phyloP scores from a whole-genome alignment of 2,113 vertebrate genomes.

The Hemichromis elongatus region DNA sequence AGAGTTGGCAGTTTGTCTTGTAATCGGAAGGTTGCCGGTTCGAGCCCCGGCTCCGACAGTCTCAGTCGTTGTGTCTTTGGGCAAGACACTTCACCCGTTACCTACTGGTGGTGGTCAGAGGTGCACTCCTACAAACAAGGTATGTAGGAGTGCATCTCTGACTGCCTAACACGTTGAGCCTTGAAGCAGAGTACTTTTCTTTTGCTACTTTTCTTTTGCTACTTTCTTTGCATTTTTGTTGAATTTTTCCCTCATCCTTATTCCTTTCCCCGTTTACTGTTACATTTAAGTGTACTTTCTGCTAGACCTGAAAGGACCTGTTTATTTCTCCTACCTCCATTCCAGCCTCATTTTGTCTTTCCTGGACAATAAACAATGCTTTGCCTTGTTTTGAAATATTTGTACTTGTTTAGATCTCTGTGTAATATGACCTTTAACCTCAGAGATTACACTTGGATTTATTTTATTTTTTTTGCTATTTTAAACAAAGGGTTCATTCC shows the following conservation, averaged over 20 bases:
- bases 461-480: slow-evolving; percentile 24
- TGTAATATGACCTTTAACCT: slow-evolving; percentile 40
- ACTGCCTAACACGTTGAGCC: neutral
- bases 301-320: neutral
- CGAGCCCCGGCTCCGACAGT: too few species aligned
- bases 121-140: neutral
- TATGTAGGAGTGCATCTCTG: neutral
- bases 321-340: neutral
- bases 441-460: slow-evolving; percentile 21
- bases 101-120: too few species aligned
- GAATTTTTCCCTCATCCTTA: neutral
- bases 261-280: neutral
- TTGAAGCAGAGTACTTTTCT: neutral
- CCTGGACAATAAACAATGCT: slow-evolving; percentile 23
- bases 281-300: neutral
- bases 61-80: too few species aligned
- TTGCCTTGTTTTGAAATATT: slow-evolving; percentile 54
- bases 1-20: too few species aligned
- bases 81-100: too few species aligned
- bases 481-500: neutral
- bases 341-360: neutral
- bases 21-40: too few species aligned
- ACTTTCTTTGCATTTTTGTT: neutral
- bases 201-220: neutral
- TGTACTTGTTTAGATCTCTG: slow-evolving; percentile 41